A percentile compares a stretch with the other conserved stretches of the same genome.
These are phyloP conservation scores for Emys orbicularis DNA, from an alignment of 2,797 vertebrate genomes.

Conservation along the genomic window DNA sequence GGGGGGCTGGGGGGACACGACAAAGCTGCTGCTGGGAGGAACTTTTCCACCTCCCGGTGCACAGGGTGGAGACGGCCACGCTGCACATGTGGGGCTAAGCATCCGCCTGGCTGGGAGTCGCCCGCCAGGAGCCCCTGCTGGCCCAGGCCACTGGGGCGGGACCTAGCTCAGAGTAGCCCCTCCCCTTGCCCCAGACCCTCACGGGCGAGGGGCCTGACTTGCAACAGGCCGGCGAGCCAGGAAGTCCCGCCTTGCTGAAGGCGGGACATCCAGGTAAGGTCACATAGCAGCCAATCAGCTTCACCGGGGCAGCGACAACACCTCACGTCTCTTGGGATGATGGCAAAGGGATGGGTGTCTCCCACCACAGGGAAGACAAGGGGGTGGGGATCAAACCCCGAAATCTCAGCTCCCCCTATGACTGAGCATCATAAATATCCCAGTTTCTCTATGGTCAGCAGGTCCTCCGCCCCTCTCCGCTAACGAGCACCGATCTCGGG, in stretches of 20 bases:
- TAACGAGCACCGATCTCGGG: too few species aligned
- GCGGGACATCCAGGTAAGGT: not conserved
- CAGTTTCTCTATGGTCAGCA: not conserved
- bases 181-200: rapidly evolving
- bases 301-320: not conserved
- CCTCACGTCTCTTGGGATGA: not conserved
- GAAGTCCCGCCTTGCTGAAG: rapidly evolving
- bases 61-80: slow-evolving; percentile 31
- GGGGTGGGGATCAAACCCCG: not conserved
- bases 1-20: not conserved
- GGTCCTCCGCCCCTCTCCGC: too few species aligned
- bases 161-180: not conserved
- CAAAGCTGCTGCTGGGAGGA: slow-evolving; percentile 31
- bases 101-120: not conserved
- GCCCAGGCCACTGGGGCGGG: not conserved
- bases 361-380: not conserved
- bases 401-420: not conserved
- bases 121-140: slow-evolving; percentile 20
- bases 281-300: rapidly evolving
- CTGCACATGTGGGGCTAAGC: slow-evolving; percentile 62
- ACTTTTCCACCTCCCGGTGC: slow-evolving; percentile 55
- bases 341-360: not conserved
- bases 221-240: not conserved
- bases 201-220: rapidly evolving
- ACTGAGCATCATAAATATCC: not conserved